phyloP scores from a whole-genome alignment of 2,888 invertebrate genomes.

The Chymomyza procnemis region DNA sequence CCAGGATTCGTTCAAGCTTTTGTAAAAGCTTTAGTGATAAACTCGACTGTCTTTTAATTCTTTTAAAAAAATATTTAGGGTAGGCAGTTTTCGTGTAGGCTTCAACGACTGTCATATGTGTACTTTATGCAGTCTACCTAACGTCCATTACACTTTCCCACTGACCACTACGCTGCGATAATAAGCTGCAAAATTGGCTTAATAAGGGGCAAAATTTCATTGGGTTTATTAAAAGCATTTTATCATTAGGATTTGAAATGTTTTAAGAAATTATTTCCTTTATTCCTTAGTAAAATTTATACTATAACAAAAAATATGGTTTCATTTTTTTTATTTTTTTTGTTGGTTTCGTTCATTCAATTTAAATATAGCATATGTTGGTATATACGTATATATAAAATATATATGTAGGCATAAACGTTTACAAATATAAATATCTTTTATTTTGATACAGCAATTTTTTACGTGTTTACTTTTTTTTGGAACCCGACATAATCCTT shows the following conservation, averaged over 20 bases:
- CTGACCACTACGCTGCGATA: slow-evolving; percentile 20
- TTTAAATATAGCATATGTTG: slow-evolving; percentile 48
- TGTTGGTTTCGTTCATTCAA: slow-evolving; percentile 37
- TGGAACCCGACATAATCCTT: not conserved
- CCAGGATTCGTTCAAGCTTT: no score
- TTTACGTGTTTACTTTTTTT: not conserved
- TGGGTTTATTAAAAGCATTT: not conserved
- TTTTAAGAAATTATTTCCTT: slow-evolving; percentile 14
- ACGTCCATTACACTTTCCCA: not conserved
- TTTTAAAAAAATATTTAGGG: no score
- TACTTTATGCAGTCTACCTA: not conserved
- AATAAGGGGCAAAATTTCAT: not conserved
- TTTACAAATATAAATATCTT: slow-evolving; percentile 68
- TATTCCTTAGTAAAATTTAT: slow-evolving; percentile 1
- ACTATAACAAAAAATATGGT: not conserved
- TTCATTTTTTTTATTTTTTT: slow-evolving; percentile 29
- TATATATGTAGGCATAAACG: slow-evolving; percentile 62
- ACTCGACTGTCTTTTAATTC: no score
- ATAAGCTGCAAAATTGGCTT: slow-evolving; percentile 7
- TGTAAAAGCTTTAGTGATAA: no score
- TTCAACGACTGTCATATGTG: not conserved
- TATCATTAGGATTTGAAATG: slow-evolving; percentile 29
- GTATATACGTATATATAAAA: slow-evolving; percentile 57
- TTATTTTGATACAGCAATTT: slow-evolving; percentile 25
- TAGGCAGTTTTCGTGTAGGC: no score